A percentile compares a stretch with the other conserved stretches of the same genome.
These are phyloP conservation scores for Nothoprocta perdicaria DNA, from an alignment of 2,113 vertebrate species.

Conservation along the genomic window DNA sequence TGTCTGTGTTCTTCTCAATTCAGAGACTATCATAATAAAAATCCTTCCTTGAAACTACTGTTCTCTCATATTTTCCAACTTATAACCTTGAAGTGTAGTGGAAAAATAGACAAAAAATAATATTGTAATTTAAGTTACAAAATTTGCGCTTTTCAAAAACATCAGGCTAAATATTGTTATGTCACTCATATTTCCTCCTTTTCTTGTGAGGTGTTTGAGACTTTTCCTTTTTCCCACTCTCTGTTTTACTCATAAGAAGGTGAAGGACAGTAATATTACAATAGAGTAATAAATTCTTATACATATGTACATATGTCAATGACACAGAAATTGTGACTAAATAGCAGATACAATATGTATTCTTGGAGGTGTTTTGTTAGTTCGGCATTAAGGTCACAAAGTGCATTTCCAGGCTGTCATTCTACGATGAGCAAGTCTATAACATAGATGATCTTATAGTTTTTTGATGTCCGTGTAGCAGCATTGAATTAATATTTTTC, in stretches of 20 bases:
- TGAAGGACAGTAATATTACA: neutral
- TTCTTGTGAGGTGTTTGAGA: neutral
- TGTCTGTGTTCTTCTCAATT: slow-evolving; percentile 53
- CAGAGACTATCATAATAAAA: slow-evolving; percentile 35
- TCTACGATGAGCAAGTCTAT: neutral
- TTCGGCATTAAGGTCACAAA: slow-evolving; percentile 38
- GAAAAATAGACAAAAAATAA: slow-evolving; percentile 14
- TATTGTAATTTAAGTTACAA: slow-evolving; percentile 12
- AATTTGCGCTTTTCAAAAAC: neutral
- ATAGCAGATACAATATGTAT: neutral
- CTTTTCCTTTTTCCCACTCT: neutral
- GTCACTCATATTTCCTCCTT: neutral
- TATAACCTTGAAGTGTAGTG: neutral
- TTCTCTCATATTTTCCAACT: slow-evolving; percentile 45
- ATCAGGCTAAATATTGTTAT: neutral
- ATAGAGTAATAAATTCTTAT: neutral
- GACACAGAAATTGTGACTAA: slow-evolving; percentile 30
- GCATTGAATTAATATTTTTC: slow-evolving; percentile 6
- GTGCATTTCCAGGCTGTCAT: slow-evolving; percentile 9
- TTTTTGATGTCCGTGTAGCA: neutral
- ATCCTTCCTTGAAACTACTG: slow-evolving; percentile 14
- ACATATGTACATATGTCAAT: neutral
- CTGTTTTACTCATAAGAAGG: neutral
- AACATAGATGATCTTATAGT: slow-evolving; percentile 9
- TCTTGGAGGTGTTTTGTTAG: slow-evolving; percentile 17